phyloP scores from a whole-genome alignment of 1,140 invertebrate genomes.

The Drosophila navojoa region DNA sequence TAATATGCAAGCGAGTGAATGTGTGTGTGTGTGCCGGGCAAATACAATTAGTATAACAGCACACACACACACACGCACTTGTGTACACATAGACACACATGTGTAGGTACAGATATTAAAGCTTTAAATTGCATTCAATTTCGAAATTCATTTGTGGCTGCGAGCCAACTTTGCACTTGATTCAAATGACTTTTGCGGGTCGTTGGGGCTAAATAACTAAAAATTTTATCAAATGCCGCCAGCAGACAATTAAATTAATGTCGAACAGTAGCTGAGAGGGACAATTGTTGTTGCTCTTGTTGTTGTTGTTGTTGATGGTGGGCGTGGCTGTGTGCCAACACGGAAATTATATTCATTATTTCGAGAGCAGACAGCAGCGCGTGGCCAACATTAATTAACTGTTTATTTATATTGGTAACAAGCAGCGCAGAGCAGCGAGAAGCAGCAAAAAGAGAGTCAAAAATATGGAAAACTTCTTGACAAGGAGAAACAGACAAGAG shows the following conservation, averaged over 20 bases:
- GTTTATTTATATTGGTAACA: slow-evolving; percentile 62
- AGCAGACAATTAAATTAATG: slow-evolving; percentile 75
- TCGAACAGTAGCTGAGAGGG: slow-evolving; percentile 11
- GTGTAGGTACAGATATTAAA: slow-evolving; percentile 26
- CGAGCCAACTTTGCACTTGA: slow-evolving; percentile 69
- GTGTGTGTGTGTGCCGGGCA: slow-evolving; percentile 6
- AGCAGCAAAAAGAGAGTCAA: neutral
- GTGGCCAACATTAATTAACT: slow-evolving; percentile 65
- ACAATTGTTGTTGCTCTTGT: neutral
- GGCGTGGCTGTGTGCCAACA: slow-evolving; percentile 25
- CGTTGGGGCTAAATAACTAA: neutral
- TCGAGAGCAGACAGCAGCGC: slow-evolving; percentile 18
- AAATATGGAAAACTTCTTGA: slow-evolving; percentile 69
- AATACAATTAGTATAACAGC: slow-evolving; percentile 29
- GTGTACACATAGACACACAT: neutral
- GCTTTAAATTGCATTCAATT: slow-evolving; percentile 56
- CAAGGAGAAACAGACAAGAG: neutral
- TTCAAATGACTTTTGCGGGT: slow-evolving; percentile 58
- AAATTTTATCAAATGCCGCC: slow-evolving; percentile 65
- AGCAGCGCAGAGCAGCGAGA: neutral
- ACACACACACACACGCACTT: neutral
- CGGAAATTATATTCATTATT: slow-evolving; percentile 74
- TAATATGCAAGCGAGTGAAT: slow-evolving; percentile 8
- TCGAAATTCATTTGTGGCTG: slow-evolving; percentile 18
- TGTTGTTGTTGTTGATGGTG: neutral